Conservation (phyloP, 2,797 vertebrate genomes). For the Triplophysa yarkandensis region DNA sequence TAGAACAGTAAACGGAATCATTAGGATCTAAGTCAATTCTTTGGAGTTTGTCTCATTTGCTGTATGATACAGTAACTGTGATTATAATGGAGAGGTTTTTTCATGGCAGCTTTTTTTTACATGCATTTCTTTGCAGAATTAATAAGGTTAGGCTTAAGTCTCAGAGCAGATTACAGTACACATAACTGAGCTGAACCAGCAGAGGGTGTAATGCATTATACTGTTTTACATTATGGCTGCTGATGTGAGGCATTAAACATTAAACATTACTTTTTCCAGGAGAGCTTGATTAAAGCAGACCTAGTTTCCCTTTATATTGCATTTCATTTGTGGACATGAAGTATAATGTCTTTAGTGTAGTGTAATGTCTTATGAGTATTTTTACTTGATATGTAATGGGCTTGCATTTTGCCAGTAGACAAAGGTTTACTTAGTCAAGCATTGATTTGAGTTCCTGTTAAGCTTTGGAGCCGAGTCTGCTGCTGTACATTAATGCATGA, state of each 20-base stretch:
- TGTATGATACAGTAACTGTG: not conserved
- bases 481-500: not conserved
- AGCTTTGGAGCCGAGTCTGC: not conserved
- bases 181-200: slow-evolving; percentile 11
- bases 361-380: not conserved
- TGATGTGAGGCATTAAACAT: not conserved
- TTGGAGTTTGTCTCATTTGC: not conserved
- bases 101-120: not conserved
- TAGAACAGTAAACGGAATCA: not conserved
- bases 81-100: not conserved
- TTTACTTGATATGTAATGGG: not conserved
- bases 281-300: not conserved
- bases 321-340: not conserved
- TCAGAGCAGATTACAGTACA: not conserved
- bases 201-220: slow-evolving; percentile 29
- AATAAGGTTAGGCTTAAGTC: not conserved
- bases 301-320: not conserved
- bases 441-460: no score
- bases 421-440: not conserved
- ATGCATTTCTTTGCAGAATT: not conserved
- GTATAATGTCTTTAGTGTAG: not conserved
- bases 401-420: not conserved
- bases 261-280: not conserved
- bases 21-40: not conserved
- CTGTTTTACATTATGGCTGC: not conserved